Evolutionary conservation across 1,140 invertebrate genomes (phyloP), one percentile per base, ranked within the genome.

Genomic region (Muscidifurax raptorellus): DNA sequence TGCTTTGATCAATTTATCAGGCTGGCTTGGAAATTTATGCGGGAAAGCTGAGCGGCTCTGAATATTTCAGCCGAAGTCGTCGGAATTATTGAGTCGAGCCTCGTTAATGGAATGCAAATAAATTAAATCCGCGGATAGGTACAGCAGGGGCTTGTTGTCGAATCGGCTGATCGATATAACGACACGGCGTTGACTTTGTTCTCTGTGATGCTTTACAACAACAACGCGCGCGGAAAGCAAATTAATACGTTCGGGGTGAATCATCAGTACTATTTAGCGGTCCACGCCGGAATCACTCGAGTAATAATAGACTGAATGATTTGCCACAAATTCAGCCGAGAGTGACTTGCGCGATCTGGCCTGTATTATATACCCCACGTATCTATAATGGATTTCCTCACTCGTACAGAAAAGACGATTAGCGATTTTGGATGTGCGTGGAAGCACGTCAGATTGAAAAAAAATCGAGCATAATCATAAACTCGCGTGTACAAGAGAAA

Each of bases 1-100:
- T 44, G 67, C 27, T 32, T 32, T 75, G 64, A 82, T 82, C 71
- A 81, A 81, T 81, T 81, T 81, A 81, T 81, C 69, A 47, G 36
- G 22, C 9, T n/a, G 32, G 2, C 6, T 32, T 47, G n/a, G n/a
- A n/a, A n/a, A n/a, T n/a, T n/a, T n/a, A n/a, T n/a, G n/a, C n/a
- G n/a, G n/a, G n/a, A n/a, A n/a, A n/a, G n/a, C n/a, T n/a, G n/a
- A n/a, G n/a, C n/a, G n/a, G 28, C 36, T 22, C 30, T 27, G 52
- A 75, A 66, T 66, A 66, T 75, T 75, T 82, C 40, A 66, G 15
- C n/a, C 28, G n/a, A 52, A 18, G 3, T 1, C 27, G 71, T 2
- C 32, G 66, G n/a, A 44, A 82, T 82, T 76, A 67, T 76, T 30
- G 81, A 66, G 32, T 30, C 27, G 52, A 18, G 47, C 1, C 5